phyloP scores from a whole-genome alignment of 2,797 vertebrate species.

The Leptatherina wallacei region DNA sequence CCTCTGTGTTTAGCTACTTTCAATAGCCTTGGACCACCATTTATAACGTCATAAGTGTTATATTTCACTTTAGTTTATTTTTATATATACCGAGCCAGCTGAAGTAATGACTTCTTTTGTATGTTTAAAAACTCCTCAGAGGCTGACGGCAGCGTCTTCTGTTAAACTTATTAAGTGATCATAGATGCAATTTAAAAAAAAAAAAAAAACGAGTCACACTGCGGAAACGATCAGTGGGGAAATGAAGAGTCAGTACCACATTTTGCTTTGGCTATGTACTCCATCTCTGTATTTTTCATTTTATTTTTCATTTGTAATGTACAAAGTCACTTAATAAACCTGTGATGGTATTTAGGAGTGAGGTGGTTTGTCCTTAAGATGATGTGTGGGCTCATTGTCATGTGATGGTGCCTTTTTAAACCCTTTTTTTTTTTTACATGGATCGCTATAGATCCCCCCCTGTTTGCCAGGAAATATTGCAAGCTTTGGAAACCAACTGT shows the following conservation, averaged over 20 bases:
- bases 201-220: conserved; percentile 80
- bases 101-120: conserved; percentile 91
- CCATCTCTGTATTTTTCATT: conserved; percentile 96
- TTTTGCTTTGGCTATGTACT: conserved; percentile 95
- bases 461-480: background rate
- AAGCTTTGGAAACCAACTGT: background rate
- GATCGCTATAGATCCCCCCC: background rate
- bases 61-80: conserved; percentile 93
- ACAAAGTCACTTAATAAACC: conserved; percentile 99
- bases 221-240: conserved; percentile 83
- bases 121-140: conserved; percentile 83
- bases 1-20: conserved; percentile 87
- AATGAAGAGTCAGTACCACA: conserved; percentile 84
- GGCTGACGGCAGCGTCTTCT: conserved; percentile 72
- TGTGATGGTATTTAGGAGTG: conserved; percentile 86
- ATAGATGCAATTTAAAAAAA: conserved; percentile 55
- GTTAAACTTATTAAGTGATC: conserved; percentile 45
- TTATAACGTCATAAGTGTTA: conserved; percentile 93
- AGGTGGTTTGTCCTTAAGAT: conserved; percentile 41
- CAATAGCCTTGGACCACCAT: conserved; percentile 89
- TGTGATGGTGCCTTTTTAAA: background rate
- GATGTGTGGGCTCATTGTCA: background rate
- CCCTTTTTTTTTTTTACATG: background rate
- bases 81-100: conserved; percentile 91
- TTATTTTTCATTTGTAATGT: conserved; percentile 99